phyloP scores from a whole-genome alignment of 2,888 invertebrate species.

The Polyploca ridens region DNA sequence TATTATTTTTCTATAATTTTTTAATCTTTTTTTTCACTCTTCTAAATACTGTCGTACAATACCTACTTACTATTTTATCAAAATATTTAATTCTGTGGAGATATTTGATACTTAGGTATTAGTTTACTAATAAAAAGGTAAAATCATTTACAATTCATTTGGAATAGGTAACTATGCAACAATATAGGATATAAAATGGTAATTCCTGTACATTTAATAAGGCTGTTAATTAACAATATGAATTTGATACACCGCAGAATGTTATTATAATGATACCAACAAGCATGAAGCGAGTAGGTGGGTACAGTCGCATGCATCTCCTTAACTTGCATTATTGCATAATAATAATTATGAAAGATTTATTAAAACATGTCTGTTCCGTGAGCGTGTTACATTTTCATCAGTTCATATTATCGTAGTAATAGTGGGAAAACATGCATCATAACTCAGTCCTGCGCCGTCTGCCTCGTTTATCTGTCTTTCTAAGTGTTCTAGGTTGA shows the following conservation, averaged over 20 bases:
- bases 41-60: too few relatives aligned
- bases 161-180: not conserved
- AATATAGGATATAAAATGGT: not conserved
- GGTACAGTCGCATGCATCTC: constrained; percentile 29
- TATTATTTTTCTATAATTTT: too few relatives aligned
- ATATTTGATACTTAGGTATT: too few relatives aligned
- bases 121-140: too few relatives aligned
- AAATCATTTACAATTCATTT: too few relatives aligned
- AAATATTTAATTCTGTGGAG: too few relatives aligned
- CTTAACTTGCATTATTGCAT: not conserved
- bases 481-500: not conserved
- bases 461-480: not conserved
- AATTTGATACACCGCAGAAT: constrained; percentile 56
- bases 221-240: constrained; percentile 40
- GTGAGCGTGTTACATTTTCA: not conserved
- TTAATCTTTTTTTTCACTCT: too few relatives aligned
- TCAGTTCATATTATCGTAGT: not conserved
- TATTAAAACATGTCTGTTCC: not conserved
- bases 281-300: constrained; percentile 25
- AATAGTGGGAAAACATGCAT: not conserved
- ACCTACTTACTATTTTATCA: too few relatives aligned
- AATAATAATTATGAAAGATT: not conserved
- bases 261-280: constrained; percentile 34
- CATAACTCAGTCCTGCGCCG: not conserved
- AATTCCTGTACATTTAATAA: constrained; percentile 12